Percentiles rank a stretch among this genome's conserved stretches.
Conservation (phyloP, 2,797 vertebrate species). For the Parotocinclus haroldoi region DNA sequence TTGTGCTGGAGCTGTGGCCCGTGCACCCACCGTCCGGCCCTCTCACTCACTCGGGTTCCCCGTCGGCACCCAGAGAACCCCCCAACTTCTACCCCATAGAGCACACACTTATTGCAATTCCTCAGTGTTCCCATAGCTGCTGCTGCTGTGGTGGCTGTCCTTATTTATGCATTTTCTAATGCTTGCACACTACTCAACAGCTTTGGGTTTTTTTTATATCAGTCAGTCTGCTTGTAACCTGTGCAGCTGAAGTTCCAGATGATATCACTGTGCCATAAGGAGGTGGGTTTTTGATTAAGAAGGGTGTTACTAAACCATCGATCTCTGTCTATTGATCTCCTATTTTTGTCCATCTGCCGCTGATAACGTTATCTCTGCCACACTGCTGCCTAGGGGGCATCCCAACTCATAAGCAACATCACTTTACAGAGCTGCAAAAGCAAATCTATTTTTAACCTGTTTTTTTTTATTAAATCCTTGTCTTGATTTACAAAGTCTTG, state of each 20-base stretch:
- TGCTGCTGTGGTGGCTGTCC: constrained; percentile 1
- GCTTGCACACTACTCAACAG: constrained; percentile 8
- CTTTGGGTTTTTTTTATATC: not conserved
- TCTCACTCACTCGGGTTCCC: constrained; percentile 62
- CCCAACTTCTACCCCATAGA: constrained; percentile 36
- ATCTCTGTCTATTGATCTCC: constrained; percentile 46
- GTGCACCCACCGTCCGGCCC: constrained; percentile 72
- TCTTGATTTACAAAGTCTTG: too few species aligned
- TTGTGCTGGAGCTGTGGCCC: constrained; percentile 84
- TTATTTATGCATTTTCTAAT: constrained; percentile 20
- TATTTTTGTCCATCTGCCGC: constrained; percentile 36
- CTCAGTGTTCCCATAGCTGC: constrained; percentile 43
- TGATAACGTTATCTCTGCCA: constrained; percentile 45
- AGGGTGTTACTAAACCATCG: constrained; percentile 49
- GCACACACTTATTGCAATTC: constrained; percentile 40
- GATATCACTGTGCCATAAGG: constrained; percentile 4
- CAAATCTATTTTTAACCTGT: too few species aligned
- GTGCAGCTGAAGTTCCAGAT: not conserved
- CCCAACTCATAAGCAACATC: too few species aligned
- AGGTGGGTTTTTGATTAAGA: constrained; percentile 51
- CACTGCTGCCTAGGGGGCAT: too few species aligned
- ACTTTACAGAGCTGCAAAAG: too few species aligned
- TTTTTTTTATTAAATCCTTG: too few species aligned
- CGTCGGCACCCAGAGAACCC: constrained; percentile 79
- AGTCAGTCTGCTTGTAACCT: too few species aligned